Conservation (phyloP, 1,140 invertebrate species). For the Aphis craccivora region DNA sequence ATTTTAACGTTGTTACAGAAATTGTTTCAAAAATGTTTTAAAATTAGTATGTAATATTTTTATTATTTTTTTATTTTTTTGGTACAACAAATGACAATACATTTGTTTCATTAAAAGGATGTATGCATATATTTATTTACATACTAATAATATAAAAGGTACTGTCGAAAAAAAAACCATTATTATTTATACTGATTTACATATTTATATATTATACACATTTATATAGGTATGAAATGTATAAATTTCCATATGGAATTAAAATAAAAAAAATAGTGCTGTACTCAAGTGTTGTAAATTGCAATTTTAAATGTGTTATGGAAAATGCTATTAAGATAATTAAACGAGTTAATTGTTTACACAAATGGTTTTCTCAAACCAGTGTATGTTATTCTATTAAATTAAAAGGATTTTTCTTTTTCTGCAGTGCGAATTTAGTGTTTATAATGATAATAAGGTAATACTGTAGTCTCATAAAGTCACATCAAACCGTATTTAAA, state of each 20-base stretch:
- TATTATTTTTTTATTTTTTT: not conserved
- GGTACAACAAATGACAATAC: not conserved
- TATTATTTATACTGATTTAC: not conserved
- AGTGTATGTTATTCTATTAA: not conserved
- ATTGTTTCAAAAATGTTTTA: not conserved
- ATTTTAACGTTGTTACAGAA: not conserved
- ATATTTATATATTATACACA: no score
- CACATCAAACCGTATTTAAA: not conserved
- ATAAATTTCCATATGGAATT: not conserved
- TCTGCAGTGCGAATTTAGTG: not conserved
- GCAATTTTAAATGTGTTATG: not conserved
- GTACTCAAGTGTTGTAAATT: not conserved
- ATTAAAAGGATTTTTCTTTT: not conserved
- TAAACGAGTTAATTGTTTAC: not conserved
- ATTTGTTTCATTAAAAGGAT: not conserved
- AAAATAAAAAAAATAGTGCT: not conserved
- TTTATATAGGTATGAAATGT: not conserved
- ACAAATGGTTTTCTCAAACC: not conserved
- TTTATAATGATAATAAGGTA: not conserved
- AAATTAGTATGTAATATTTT: not conserved
- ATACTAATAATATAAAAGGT: not conserved
- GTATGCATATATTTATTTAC: not conserved
- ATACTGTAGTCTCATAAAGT: not conserved
- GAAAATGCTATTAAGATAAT: not conserved
- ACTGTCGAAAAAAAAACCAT: not conserved